Conservation (phyloP, 2,113 vertebrate genomes). For the Nettapus auritus region DNA sequence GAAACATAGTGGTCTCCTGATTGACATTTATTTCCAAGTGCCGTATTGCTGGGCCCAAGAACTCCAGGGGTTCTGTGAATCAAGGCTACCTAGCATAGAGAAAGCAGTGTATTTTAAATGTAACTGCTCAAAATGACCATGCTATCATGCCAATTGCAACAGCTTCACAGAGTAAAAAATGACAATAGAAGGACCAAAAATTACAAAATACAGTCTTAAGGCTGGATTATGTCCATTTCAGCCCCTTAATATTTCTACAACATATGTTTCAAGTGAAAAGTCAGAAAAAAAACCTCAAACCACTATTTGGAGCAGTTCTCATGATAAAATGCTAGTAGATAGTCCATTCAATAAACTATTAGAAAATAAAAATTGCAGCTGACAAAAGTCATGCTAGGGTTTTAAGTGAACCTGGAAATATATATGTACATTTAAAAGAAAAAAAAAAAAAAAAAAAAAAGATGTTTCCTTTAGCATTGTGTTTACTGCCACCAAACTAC, state of each 20-base stretch:
- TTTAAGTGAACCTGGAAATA: neutral
- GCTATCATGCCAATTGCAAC: neutral
- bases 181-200: neutral
- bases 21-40: too few relatives aligned
- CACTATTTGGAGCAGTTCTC: neutral
- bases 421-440: neutral
- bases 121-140: neutral
- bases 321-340: neutral
- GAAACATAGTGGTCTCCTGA: neutral
- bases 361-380: neutral
- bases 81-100: neutral
- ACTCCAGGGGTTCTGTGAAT: neutral
- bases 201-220: neutral
- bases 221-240: neutral
- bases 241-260: neutral
- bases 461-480: neutral
- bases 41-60: neutral
- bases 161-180: neutral
- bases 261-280: neutral
- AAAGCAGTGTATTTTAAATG: rapidly evolving
- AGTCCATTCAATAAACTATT: neutral
- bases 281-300: neutral
- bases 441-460: neutral
- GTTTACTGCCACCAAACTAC: neutral
- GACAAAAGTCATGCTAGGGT: neutral